Base-by-base conservation (phyloP, 2,797 vertebrate species). In the Catostomus latipinnis region DNA sequence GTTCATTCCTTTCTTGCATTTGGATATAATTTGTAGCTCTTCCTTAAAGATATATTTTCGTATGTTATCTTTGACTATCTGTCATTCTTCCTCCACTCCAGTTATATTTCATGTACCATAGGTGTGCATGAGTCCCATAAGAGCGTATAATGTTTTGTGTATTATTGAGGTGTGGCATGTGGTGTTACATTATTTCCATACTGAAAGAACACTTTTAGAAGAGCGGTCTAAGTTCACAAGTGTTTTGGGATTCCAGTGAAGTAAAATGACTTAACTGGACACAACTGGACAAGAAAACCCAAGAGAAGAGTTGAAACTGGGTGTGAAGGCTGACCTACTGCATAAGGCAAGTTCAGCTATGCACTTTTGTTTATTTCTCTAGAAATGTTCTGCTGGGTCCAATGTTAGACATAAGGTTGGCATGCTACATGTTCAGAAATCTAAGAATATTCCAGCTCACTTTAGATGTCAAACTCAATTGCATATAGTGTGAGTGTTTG, bases 201-300 rank as follows among this genome's bases (percentile, higher is more conserved):
- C 49, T 48, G 49, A 69, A 52, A 46, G 10, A 71, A 56, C 60
- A 8, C 58, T 18, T 34, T 5, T 52, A 71, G 12, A 11, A 71
- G 50, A 63, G 49, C 76, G 4, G 3, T 68, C 65, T 60, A 3
- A 77, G 62, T 22, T 11, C 57, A 6, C 13, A 50, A 16, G 49
- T 12, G 6, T 7, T 52, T 70, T 78, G 16, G 18, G 49, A 61
- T 46, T 70, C 12, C 50, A 71, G 54, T 45, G 18, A 6, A 69
- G 49, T 8, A 78, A 16, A 67, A 77, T 71, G 68, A 78, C 68
- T 63, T 63, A 18, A 71, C 46, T 62, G 34, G 62, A 70, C 7
- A 60, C 7, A 87, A 85, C 80, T 89, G 82, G 81, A 90, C 85
- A 76, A 84, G 88, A 57, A 89, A 91, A 90, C 90, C 90, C 87